Conservation (phyloP, 2,113 vertebrate genomes). For the Desmodus rotundus region DNA sequence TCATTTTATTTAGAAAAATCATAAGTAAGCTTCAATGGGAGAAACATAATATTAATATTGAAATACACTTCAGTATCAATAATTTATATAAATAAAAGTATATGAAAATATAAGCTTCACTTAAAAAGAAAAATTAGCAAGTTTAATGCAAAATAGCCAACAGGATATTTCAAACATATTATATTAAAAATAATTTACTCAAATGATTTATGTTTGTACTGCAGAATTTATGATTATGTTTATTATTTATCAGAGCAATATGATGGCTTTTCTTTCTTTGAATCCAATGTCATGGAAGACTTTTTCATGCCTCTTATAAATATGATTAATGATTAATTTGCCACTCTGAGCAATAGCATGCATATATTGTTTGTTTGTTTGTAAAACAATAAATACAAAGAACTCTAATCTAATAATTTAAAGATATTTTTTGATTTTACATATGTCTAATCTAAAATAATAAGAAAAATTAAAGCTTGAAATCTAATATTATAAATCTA, state of each 20-base stretch:
- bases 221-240: neutral
- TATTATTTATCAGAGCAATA: slow-evolving; percentile 45
- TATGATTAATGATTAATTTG: slow-evolving; percentile 27
- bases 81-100: slow-evolving; percentile 24
- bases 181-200: slow-evolving; percentile 17
- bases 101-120: neutral
- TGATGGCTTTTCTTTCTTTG: neutral
- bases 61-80: neutral
- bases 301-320: neutral
- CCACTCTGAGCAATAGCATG: neutral
- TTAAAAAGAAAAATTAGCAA: slow-evolving; percentile 24
- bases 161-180: neutral
- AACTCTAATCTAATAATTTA: neutral
- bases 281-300: neutral
- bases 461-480: neutral
- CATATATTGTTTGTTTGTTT: neutral
- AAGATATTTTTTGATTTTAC: neutral
- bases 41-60: neutral
- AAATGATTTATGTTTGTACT: neutral
- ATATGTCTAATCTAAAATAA: neutral
- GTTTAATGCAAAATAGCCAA: slow-evolving; percentile 21
- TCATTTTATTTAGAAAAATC: slow-evolving; percentile 35
- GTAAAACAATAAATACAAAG: neutral
- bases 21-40: neutral
- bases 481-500: neutral